Percentiles rank a stretch among this genome's conserved stretches.
phyloP scores from a whole-genome alignment of 1,140 invertebrate species.

The Zaprionus ornatus region DNA sequence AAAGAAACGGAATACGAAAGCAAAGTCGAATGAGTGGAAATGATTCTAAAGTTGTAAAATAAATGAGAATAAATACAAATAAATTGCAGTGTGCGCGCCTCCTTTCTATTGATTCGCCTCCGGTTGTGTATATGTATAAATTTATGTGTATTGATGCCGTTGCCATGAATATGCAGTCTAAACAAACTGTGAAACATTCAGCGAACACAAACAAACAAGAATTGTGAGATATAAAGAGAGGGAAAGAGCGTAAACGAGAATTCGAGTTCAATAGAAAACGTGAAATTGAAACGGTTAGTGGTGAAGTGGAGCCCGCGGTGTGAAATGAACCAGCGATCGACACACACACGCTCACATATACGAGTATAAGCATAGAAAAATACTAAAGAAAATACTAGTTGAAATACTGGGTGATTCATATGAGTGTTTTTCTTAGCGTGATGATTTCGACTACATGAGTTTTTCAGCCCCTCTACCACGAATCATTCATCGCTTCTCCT shows the following conservation, averaged over 20 bases:
- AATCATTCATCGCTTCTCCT: conserved; percentile 14
- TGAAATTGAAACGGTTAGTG: conserved; percentile 19
- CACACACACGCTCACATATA: conserved; percentile 5
- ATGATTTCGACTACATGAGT: conserved; percentile 46
- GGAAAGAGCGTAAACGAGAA: conserved; percentile 11
- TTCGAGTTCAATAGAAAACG: conserved; percentile 37
- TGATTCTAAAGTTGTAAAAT: conserved; percentile 20
- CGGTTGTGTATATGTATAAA: not conserved
- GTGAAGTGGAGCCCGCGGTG: not conserved
- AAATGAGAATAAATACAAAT: conserved; percentile 27
- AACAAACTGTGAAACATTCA: conserved; percentile 55
- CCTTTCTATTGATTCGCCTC: conserved; percentile 13
- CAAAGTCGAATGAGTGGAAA: conserved; percentile 32
- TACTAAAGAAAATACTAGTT: conserved; percentile 27
- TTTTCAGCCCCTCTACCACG: not conserved
- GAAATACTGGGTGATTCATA: conserved; percentile 73
- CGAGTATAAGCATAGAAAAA: conserved; percentile 5
- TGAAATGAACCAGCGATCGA: conserved; percentile 29
- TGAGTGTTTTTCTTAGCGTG: conserved; percentile 3
- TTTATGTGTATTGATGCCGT: conserved; percentile 29
- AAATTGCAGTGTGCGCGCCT: conserved; percentile 13
- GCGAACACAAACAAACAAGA: conserved; percentile 51
- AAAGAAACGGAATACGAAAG: conserved; percentile 32
- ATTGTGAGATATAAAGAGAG: conserved; percentile 19
- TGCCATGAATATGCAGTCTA: conserved; percentile 80